A percentile compares a stretch with the other conserved stretches of the same genome.
Evolutionary conservation across 2,797 vertebrate genomes (phyloP).

Genomic region (Gastrophryne carolinensis): DNA sequence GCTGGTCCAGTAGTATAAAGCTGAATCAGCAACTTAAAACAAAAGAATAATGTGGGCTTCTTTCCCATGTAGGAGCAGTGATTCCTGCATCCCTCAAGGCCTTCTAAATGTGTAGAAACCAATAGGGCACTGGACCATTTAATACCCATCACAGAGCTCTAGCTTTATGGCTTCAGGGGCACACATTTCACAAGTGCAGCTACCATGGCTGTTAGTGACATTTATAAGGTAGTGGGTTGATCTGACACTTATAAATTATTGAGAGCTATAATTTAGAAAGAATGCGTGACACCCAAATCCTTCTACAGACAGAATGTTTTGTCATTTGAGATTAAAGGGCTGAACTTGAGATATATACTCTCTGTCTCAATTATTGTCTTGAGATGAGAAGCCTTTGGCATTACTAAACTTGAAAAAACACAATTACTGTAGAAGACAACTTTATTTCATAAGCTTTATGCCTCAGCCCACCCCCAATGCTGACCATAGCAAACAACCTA

Average conservation of each 20-base stretch:
- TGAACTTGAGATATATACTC: not conserved
- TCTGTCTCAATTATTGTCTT: not conserved
- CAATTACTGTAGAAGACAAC: not conserved
- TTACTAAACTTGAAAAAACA: not conserved
- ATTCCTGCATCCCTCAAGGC: constrained; percentile 19
- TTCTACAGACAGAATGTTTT: not conserved
- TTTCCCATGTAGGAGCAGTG: constrained; percentile 33
- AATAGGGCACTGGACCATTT: constrained; percentile 46
- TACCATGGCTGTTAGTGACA: not conserved
- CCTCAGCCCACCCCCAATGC: not conserved
- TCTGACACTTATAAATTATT: not conserved
- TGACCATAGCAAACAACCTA: not conserved
- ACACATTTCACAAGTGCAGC: constrained; percentile 2
- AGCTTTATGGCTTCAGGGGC: constrained; percentile 13
- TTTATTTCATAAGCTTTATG: not conserved
- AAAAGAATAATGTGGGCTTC: not conserved
- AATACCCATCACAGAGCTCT: constrained; percentile 19
- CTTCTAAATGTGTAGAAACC: constrained; percentile 35
- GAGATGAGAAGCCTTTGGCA: not conserved
- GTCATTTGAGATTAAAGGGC: not conserved
- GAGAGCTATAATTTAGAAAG: not conserved
- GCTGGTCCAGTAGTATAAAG: not conserved
- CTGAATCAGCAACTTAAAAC: constrained; percentile 13
- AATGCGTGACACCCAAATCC: too few species aligned
- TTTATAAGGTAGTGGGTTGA: not conserved